phyloP scores from a whole-genome alignment of 2,888 invertebrate species.

The Xestia xanthographa region DNA sequence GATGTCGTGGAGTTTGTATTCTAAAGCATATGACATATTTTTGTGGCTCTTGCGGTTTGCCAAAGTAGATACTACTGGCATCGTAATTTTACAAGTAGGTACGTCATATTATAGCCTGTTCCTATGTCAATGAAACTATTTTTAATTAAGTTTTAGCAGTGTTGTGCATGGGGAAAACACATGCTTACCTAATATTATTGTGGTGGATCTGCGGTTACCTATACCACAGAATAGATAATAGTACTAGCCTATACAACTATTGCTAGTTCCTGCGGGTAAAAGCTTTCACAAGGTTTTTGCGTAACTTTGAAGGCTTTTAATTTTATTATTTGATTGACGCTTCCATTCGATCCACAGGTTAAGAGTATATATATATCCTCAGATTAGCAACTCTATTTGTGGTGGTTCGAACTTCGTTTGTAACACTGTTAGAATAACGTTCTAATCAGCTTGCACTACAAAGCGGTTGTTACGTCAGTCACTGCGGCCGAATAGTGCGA shows the following conservation, averaged over 20 bases:
- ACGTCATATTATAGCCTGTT: not conserved
- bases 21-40: not conserved
- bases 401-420: no score
- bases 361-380: no score
- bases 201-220: not conserved
- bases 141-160: not conserved
- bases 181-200: not conserved
- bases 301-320: not conserved
- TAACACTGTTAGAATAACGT: no score
- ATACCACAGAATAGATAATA: no score
- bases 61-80: not conserved
- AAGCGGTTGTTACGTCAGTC: no score
- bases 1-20: not conserved
- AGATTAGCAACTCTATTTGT: no score
- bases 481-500: no score
- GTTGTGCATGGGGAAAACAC: not conserved
- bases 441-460: no score
- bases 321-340: not conserved
- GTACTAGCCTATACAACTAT: no score
- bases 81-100: not conserved
- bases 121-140: not conserved
- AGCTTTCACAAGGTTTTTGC: not conserved
- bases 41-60: conserved; percentile 6
- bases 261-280: not conserved
- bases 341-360: not conserved